These are phyloP conservation scores for Chrysolina haemoptera DNA, from an alignment of 2,888 invertebrate species.

Conservation along the genomic window DNA sequence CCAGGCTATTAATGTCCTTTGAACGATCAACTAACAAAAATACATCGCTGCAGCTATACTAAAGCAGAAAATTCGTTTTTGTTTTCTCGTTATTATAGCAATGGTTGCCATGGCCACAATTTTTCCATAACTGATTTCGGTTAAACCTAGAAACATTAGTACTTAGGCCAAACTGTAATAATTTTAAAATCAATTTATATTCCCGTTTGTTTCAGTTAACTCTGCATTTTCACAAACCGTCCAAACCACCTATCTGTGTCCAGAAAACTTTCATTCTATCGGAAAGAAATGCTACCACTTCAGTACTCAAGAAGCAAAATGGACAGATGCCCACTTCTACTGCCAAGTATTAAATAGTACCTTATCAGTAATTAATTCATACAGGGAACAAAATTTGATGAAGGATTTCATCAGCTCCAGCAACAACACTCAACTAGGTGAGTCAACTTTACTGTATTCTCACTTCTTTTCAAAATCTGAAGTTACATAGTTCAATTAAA, in stretches of 20 bases:
- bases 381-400: constrained; percentile 41
- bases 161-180: no score
- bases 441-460: constrained; percentile 3
- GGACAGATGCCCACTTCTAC: constrained; percentile 61
- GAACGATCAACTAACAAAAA: no score
- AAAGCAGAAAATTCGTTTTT: no score
- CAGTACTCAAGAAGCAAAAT: constrained; percentile 56
- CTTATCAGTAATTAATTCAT: constrained; percentile 48
- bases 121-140: no score
- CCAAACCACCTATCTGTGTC: constrained; percentile 55
- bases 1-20: no score
- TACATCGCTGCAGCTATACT: no score
- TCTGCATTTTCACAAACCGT: constrained; percentile 38
- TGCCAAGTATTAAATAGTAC: constrained; percentile 55
- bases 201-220: constrained; percentile 39
- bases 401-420: constrained; percentile 40
- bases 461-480: no score
- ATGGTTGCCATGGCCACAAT: no score
- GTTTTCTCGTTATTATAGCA: no score
- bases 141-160: no score
- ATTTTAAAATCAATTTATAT: background rate
- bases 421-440: constrained; percentile 41
- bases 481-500: no score
- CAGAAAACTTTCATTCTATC: constrained; percentile 56
- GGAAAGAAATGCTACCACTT: constrained; percentile 63